Base-by-base conservation (phyloP, 2,113 vertebrate genomes). In the Lagenorhynchus albirostris region DNA sequence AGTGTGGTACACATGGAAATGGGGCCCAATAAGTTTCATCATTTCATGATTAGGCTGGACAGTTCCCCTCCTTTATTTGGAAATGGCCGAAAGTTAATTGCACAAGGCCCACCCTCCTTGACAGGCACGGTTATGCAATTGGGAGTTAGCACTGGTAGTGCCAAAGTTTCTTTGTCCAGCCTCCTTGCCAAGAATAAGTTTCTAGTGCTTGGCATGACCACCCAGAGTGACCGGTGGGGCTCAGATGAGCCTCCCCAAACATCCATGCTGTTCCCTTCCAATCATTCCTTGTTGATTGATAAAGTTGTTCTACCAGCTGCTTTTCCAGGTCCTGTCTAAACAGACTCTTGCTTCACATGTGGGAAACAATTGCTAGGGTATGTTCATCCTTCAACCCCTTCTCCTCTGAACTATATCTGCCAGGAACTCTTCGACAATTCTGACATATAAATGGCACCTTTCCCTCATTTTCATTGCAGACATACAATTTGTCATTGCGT, bases 101-200 rank as follows among this genome's bases (percentile, higher is more conserved):
- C 21, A 12, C 23, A 33, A 17, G 29, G 33, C n/a, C 85, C 26
- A 62, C 62, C 17, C 12, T 79, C 93, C 65, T 91, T 87, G 77
- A 92, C 29, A 38, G 77, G 47, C n/a, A 44, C 1, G 7, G 38
- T 80, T 79, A 44, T 4, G 6, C 18, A 50, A 38, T 4, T 44
- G 21, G 67, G 68, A 36, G 26, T 85, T 31, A 85, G n/a, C 8
- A 7, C 36, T 38, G 74, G 41, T 44, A 71, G 5, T 11, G 15
- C 10, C 53, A 62, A 38, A 21, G 38, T 21, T 21, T 84, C 70
- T 93, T 62, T 94, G 79, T 82, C 80, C 65, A 95, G 26, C 21
- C 29, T 44, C 31, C 23, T 96, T 95, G 74, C 87, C 95, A 90
- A 94, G 74, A 96, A 76, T 76, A 90, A 76, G 79, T 94, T 89